These are phyloP conservation scores for Rhyacichthys aspro DNA, from an alignment of 2,797 vertebrate species.

Conservation along the genomic window DNA sequence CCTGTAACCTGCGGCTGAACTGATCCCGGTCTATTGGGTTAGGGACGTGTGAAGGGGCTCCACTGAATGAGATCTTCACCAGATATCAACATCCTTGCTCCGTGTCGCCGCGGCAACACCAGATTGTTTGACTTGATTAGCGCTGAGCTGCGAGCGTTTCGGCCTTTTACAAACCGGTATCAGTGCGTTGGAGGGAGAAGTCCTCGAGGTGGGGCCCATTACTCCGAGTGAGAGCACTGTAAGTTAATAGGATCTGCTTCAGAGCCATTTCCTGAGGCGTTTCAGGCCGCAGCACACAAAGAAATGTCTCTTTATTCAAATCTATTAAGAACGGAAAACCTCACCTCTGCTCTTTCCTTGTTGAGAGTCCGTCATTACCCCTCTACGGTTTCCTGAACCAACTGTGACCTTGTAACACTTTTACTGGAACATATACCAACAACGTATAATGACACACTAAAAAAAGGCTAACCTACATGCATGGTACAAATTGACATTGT, in stretches of 20 bases:
- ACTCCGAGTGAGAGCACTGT: slow-evolving; percentile 79
- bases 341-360: slow-evolving; percentile 50
- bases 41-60: slow-evolving; percentile 78
- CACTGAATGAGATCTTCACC: slow-evolving; percentile 69
- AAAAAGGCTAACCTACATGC: too few species aligned
- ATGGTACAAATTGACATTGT: too few species aligned
- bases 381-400: slow-evolving; percentile 1
- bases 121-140: slow-evolving; percentile 81
- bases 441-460: too few species aligned
- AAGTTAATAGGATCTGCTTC: slow-evolving; percentile 82
- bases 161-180: slow-evolving; percentile 76
- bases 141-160: slow-evolving; percentile 65
- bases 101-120: slow-evolving; percentile 65
- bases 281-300: slow-evolving; percentile 81
- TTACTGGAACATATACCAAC: too few species aligned
- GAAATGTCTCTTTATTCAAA: slow-evolving; percentile 82
- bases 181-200: slow-evolving; percentile 71
- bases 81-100: slow-evolving; percentile 77
- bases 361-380: slow-evolving; percentile 73
- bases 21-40: slow-evolving; percentile 77
- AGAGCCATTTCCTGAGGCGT: slow-evolving; percentile 80
- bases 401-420: not conserved
- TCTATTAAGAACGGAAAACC: slow-evolving; percentile 61
- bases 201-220: slow-evolving; percentile 79
- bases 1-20: slow-evolving; percentile 80